Conservation (phyloP, 2,797 vertebrate genomes). For the Pelodytes ibericus region DNA sequence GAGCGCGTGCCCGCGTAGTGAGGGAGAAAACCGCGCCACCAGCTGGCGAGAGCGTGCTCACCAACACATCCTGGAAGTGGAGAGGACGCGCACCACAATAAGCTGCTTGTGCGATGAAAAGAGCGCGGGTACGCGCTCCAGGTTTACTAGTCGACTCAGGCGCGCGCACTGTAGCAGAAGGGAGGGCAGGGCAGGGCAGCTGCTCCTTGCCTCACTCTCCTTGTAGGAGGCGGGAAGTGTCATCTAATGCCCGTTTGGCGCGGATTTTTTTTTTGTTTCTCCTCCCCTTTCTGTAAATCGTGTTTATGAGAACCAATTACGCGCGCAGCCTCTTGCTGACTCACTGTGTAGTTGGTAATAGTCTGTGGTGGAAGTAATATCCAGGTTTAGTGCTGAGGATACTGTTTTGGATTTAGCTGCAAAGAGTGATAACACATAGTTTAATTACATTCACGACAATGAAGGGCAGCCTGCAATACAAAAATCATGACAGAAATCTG, state of each 20-base stretch:
- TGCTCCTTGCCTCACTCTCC: not conserved
- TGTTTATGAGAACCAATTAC: not conserved
- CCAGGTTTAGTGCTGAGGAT: no score
- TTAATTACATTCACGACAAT: no score
- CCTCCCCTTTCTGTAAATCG: not conserved
- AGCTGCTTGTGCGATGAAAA: no score
- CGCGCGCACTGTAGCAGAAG: not conserved
- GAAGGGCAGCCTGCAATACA: no score
- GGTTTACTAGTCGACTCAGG: not conserved
- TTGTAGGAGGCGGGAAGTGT: not conserved
- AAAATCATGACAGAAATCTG: no score
- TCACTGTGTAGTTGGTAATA: not conserved
- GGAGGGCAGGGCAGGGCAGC: not conserved
- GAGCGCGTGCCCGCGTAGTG: slow-evolving; percentile 14
- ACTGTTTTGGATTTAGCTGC: no score
- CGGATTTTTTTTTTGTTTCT: not conserved
- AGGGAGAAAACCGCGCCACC: no score
- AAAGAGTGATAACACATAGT: no score
- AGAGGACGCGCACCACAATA: no score
- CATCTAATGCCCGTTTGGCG: not conserved
- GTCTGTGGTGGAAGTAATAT: no score
- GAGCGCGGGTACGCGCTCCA: not conserved
- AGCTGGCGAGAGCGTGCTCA: not conserved
- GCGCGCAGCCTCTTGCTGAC: not conserved
- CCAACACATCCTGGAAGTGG: not conserved